Evolutionary conservation across 2,888 invertebrate genomes (phyloP).

Genomic region (Aethes cnicana): DNA sequence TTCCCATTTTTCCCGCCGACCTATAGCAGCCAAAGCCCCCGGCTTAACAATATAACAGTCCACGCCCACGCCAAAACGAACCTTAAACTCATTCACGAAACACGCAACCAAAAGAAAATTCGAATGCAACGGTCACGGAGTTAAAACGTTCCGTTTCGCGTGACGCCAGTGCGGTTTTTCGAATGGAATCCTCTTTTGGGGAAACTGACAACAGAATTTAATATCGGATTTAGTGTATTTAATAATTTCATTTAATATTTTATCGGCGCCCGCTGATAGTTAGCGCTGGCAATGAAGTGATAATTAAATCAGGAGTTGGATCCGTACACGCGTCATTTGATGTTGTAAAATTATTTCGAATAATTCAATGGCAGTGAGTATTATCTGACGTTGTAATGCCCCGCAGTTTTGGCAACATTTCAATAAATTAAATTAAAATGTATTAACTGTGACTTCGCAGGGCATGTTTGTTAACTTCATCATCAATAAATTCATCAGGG

Average conservation of each 20-base stretch:
- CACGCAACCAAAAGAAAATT: constrained; percentile 17
- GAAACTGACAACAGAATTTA: constrained; percentile 69
- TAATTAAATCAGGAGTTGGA: constrained; percentile 31
- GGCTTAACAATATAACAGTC: constrained; percentile 37
- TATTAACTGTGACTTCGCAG: no score
- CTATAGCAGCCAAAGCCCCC: constrained; percentile 31
- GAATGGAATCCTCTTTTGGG: constrained; percentile 69
- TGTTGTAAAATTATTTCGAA: constrained; percentile 19
- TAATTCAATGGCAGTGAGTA: constrained; percentile 12
- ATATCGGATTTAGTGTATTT: constrained; percentile 56
- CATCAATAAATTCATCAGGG: no score
- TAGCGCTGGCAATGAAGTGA: constrained; percentile 30
- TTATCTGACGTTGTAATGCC: constrained; percentile 19
- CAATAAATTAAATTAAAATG: no score
- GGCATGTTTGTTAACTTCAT: no score
- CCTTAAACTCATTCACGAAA: constrained; percentile 35
- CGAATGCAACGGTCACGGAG: constrained; percentile 20
- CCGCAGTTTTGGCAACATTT: no score
- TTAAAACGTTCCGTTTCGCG: constrained; percentile 41
- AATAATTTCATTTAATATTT: constrained; percentile 46
- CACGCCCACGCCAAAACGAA: constrained; percentile 31
- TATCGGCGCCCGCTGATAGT: constrained; percentile 41
- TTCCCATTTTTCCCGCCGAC: constrained; percentile 74
- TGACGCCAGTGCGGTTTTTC: constrained; percentile 77
- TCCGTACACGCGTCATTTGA: constrained; percentile 7